Percentiles rank a stretch among this genome's conserved stretches.
Conservation (phyloP, 2,113 vertebrate species). For the Sus scrofa region T2T-Sscrofa CM000812.6:232673501-232674000, state of each 20-base stretch:
- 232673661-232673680: background rate
- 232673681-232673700: background rate
- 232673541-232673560: background rate
- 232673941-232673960: background rate
- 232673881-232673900: background rate
- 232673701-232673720: background rate
- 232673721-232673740: rapidly evolving
- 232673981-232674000: background rate
- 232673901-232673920: background rate
- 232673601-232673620: background rate
- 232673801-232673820: background rate
- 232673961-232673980: background rate
- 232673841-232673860: background rate
- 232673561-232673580: background rate
- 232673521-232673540: background rate
- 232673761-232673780: background rate
- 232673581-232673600: background rate
- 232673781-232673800: background rate
- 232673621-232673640: background rate
- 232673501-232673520: background rate
- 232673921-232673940: background rate
- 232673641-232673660: background rate
- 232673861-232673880: background rate
- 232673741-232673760: background rate
- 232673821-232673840: background rate